A percentile compares a stretch with the other conserved stretches of the same genome.
These are phyloP conservation scores for Polydrusus pterygomalis DNA, from an alignment of 2,888 invertebrate genomes.

Conservation along the genomic window DNA sequence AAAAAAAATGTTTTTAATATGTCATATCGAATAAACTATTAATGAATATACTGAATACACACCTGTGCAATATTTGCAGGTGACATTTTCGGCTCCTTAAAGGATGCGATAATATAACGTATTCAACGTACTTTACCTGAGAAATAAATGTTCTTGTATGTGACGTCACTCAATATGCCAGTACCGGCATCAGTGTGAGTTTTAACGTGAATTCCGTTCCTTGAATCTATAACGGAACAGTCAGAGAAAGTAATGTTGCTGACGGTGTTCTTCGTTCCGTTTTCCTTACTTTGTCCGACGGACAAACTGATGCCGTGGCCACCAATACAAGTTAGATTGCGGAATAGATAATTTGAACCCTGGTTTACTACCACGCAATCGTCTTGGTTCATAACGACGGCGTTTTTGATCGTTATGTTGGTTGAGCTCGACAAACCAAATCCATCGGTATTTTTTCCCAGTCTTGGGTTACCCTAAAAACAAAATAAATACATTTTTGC, in stretches of 20 bases:
- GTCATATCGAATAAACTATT: too few relatives aligned
- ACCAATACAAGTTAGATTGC: conserved; percentile 47
- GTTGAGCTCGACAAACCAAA: conserved; percentile 46
- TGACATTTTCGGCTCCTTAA: too few relatives aligned
- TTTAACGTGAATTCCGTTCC: conserved; percentile 56
- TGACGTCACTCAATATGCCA: conserved; percentile 48
- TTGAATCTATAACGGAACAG: conserved; percentile 46
- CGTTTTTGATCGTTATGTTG: conserved; percentile 35
- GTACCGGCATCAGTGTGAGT: conserved; percentile 50
- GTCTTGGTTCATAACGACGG: conserved; percentile 51
- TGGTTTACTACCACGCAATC: conserved; percentile 55
- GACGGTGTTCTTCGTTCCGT: conserved; percentile 42
- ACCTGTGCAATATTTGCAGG: too few relatives aligned
- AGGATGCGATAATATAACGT: too few relatives aligned
- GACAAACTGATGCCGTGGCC: conserved; percentile 57
- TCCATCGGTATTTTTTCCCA: conserved; percentile 53
- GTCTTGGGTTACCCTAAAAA: conserved; percentile 19
- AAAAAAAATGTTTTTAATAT: too few relatives aligned
- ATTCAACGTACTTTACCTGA: conserved; percentile 32
- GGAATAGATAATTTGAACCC: conserved; percentile 34
- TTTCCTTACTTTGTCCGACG: conserved; percentile 46
- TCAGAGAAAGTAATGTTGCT: conserved; percentile 47
- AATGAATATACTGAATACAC: too few relatives aligned
- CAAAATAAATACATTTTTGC: not conserved
- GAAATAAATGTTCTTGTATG: conserved; percentile 50